phyloP scores from a whole-genome alignment of 2,113 vertebrate genomes.

The Nannospalax galili region DNA sequence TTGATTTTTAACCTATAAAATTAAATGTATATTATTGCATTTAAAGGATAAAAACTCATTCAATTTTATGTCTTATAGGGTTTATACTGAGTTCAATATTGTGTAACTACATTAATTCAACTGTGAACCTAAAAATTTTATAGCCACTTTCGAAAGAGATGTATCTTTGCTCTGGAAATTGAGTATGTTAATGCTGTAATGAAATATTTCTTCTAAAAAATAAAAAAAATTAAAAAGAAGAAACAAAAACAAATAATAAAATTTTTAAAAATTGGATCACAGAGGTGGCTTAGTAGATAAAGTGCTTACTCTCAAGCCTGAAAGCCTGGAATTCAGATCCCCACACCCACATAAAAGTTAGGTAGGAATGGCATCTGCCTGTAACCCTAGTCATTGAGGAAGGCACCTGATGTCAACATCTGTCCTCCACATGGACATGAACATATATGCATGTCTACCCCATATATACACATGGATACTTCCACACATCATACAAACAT shows the following conservation, averaged over 20 bases:
- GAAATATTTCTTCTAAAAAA: no score
- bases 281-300: neutral
- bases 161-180: no score
- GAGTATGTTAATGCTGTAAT: no score
- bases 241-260: no score
- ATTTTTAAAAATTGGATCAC: neutral
- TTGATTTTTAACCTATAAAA: constrained; percentile 4
- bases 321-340: neutral
- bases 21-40: neutral
- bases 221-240: no score
- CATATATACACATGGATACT: neutral
- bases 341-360: neutral
- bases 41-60: no score
- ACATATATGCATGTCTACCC: neutral
- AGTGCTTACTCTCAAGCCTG: neutral
- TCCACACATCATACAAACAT: neutral
- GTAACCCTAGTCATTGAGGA: neutral
- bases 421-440: neutral
- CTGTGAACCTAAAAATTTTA: no score
- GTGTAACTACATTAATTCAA: no score
- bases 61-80: no score
- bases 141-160: no score
- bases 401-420: neutral
- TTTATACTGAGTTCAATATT: no score
- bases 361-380: neutral